Evolutionary conservation across 2,888 invertebrate species (phyloP).

Genomic region (Macrosoma leucophasiata): DNA sequence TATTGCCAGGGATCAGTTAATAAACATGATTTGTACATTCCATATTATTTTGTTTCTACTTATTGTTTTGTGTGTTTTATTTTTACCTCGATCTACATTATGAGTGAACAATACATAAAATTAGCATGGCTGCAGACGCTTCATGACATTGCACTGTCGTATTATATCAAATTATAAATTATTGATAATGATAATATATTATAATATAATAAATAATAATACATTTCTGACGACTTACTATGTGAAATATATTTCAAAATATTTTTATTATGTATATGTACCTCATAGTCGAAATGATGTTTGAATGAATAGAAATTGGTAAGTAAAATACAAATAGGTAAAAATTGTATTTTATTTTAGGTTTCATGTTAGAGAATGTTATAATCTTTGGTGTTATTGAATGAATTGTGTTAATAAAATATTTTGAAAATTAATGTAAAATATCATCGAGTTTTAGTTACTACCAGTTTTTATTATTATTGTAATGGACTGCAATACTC

Average conservation of each 20-base stretch:
- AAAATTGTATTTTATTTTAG: slow-evolving; percentile 74
- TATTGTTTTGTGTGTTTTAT: slow-evolving; percentile 69
- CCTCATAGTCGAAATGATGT: slow-evolving; percentile 72
- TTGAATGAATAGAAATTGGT: slow-evolving; percentile 74
- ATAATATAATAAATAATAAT: slow-evolving; percentile 42
- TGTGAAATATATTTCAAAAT: slow-evolving; percentile 60
- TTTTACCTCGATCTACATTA: slow-evolving; percentile 52
- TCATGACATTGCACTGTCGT: slow-evolving; percentile 57
- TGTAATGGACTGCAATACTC: too few relatives aligned
- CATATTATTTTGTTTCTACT: slow-evolving; percentile 82
- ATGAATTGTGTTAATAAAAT: slow-evolving; percentile 78
- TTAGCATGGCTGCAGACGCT: slow-evolving; percentile 47
- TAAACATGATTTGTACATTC: slow-evolving; percentile 88
- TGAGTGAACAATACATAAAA: slow-evolving; percentile 42
- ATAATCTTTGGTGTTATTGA: slow-evolving; percentile 77
- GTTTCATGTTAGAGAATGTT: slow-evolving; percentile 76
- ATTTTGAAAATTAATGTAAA: slow-evolving; percentile 73
- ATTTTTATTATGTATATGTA: slow-evolving; percentile 74
- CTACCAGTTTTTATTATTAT: slow-evolving; percentile 23
- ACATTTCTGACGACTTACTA: slow-evolving; percentile 65
- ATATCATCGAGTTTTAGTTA: slow-evolving; percentile 59
- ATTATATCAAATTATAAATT: slow-evolving; percentile 40
- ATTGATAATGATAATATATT: slow-evolving; percentile 34
- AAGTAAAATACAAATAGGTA: slow-evolving; percentile 66
- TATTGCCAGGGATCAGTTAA: slow-evolving; percentile 80